These are phyloP conservation scores for Pitangus sulphuratus DNA, from an alignment of 2,797 vertebrate species.

Conservation along the genomic window DNA sequence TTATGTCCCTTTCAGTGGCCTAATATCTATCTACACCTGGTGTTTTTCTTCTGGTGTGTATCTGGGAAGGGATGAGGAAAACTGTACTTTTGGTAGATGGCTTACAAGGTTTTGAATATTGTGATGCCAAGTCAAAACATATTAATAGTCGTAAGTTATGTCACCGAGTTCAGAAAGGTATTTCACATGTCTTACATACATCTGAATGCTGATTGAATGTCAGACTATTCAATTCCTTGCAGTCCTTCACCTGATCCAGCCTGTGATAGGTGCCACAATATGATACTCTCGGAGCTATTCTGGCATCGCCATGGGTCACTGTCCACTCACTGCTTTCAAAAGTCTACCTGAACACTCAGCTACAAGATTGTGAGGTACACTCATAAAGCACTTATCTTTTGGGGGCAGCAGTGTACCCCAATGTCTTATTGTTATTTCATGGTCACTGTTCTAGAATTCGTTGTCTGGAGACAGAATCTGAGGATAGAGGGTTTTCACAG, in stretches of 20 bases:
- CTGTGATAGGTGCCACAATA: background rate
- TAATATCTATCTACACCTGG: background rate
- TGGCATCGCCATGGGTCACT: background rate
- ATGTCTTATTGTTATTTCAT: background rate
- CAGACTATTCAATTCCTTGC: background rate
- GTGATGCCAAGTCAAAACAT: background rate
- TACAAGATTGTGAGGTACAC: background rate
- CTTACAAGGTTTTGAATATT: background rate
- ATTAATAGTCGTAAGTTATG: background rate
- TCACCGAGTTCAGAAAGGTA: background rate
- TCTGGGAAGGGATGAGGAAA: background rate
- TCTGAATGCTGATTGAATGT: background rate
- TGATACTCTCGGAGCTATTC: background rate
- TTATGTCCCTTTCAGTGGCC: background rate
- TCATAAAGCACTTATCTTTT: background rate
- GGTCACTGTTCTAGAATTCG: background rate
- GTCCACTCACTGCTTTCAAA: background rate
- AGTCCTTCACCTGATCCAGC: background rate
- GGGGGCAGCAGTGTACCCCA: background rate
- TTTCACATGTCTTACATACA: background rate
- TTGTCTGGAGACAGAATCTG: background rate
- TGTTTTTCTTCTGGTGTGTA: background rate
- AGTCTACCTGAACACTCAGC: background rate
- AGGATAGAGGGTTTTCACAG: background rate
- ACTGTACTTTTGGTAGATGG: accelerated